Base-by-base conservation (phyloP, 2,113 vertebrate species). In the Eurypyga helias region DNA sequence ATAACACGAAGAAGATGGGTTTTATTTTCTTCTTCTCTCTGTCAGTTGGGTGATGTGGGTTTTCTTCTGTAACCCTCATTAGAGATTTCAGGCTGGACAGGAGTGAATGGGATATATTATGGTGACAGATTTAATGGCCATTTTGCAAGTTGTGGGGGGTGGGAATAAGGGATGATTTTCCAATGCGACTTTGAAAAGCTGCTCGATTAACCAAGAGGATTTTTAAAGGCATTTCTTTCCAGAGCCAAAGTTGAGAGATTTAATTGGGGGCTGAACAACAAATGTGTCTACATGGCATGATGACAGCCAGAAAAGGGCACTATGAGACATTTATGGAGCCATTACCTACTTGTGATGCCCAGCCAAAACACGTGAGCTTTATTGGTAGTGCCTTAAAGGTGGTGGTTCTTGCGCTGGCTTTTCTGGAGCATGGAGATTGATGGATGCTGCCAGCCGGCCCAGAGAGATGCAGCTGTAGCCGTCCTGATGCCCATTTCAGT, bases 51-150 rank as follows among this genome's bases (percentile, higher is more conserved):
- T 91, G 41, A 61, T 46, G 49, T 23, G n/a, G 51, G 33, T 76
- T 97, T 93, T 89, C 76, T 80, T 89, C 83, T 58, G 33, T 46
- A 58, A n/a, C 43, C n/a, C 82, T 96, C 82, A 85, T 97, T 96
- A 97, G 66, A 57, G 55, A 52, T 71, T 76, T 89, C 49, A 79
- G 75, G 48, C 48, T 85, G 75, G 78, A 67, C 19, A 54, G 70
- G 70, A 80, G 28, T 0, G 10, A 94, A 75, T 0, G 20, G 31
- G n/a, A 29, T 72, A 9, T 46, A 8, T 72, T 60, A 45, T 12
- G 41, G 52, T 64, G 73, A 29, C 28, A 45, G 55, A 46, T 91
- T 93, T 89, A 91, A 96, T 87, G 79, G 67, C 72, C 26, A 1
- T 33, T 13, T 29, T 33, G 17, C 31, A 62, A 54, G 61, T 58